Conservation (phyloP, 2,113 vertebrate genomes). For the Lontra canadensis region DNA sequence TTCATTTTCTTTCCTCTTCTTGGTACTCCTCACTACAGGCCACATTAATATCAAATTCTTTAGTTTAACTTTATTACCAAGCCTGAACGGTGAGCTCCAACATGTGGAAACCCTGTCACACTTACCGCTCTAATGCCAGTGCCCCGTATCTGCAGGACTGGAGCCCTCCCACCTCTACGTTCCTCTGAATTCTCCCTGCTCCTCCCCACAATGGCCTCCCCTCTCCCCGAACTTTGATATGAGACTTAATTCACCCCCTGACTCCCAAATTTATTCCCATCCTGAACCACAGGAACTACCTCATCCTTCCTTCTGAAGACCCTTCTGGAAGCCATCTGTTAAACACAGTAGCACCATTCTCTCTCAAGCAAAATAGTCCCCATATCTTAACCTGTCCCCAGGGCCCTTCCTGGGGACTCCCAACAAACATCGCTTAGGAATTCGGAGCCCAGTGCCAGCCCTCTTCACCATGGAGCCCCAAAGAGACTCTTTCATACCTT, state of each 20-base stretch:
- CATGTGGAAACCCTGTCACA: background rate
- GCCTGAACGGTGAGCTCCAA: background rate
- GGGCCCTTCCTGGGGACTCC: background rate
- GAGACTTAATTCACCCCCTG: background rate
- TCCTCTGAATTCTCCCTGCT: background rate
- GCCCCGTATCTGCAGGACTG: background rate
- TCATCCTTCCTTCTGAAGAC: background rate
- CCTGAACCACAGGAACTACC: background rate
- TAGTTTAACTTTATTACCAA: background rate
- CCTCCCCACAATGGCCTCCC: background rate
- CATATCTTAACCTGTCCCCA: background rate
- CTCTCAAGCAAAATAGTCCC: background rate
- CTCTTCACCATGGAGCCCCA: background rate
- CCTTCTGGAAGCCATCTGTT: background rate
- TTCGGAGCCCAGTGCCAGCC: background rate
- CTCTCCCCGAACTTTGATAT: background rate
- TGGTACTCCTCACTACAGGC: too few relatives aligned
- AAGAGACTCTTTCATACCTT: background rate
- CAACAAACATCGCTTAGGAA: background rate
- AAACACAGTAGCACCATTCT: background rate
- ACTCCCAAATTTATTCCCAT: background rate
- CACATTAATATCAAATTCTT: background rate
- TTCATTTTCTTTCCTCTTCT: background rate
- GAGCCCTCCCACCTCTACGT: background rate
- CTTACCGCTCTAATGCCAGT: background rate